Base-by-base conservation (phyloP, 2,113 vertebrate species). In the Malurus elegans region DNA sequence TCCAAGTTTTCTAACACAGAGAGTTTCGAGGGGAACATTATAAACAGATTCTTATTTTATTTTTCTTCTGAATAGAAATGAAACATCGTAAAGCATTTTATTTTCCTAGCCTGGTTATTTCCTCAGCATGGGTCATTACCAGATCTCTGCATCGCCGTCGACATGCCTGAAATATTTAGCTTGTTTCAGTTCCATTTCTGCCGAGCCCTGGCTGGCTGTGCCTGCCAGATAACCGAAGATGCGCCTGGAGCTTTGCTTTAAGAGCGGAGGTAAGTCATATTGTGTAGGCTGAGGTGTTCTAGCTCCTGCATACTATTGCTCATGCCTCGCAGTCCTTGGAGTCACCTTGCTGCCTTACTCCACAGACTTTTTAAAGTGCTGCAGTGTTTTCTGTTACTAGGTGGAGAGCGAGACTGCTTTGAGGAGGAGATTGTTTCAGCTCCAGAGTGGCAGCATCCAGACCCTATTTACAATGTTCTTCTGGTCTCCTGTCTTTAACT, bases 251-350 rank as follows among this genome's bases (percentile, higher is more conserved):
- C 93, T 61, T 64, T 72, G 57, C 66, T 38, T 75, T 34, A 25
- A 84, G 83, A 92, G 70, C 15, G 8, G 86, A 89, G 87, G 74
- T 93, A 95, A 96, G 88, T 79, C 92, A 91, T 86, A 56, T 19
- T 88, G 93, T 94, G 88, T 93, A 69, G 86, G 92, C 81, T 91
- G 94, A 96, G 86, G 69, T 86, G 67, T 93, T 91, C 88, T 40
- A 82, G 85, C 88, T 92, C 66, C 92, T 95, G 75, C 76, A 19
- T 75, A 67, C 78, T 91, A 81, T 36, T 93, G 80, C 64, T 96
- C 79, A 79, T 45, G 89, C 80, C 45, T 94, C 66, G 19, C 61
- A 72, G 88, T 94, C 93, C 95, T 93, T 97, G 88, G 80, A 95
- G 76, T 83, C 93, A 93, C 86, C 86, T 97, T 96, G 94, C 69